These are phyloP conservation scores for Campylomormyrus tamandua DNA, from an alignment of 2,113 vertebrate species.

Conservation along the genomic window DNA sequence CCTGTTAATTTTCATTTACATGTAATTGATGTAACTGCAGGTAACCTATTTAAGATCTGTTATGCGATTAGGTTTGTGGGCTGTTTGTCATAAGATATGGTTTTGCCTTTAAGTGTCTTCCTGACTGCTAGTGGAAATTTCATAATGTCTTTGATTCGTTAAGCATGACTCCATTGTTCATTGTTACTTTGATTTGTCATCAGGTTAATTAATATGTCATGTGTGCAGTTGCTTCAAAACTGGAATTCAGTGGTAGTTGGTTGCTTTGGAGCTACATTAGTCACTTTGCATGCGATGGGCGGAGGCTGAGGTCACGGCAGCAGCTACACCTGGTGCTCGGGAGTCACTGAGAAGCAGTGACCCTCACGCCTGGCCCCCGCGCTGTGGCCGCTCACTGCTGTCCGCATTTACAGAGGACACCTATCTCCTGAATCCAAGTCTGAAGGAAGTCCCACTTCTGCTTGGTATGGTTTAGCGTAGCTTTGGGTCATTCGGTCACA, in stretches of 20 bases:
- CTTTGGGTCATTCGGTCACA: background rate
- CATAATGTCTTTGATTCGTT: background rate
- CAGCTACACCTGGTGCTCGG: background rate
- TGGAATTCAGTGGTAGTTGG: background rate
- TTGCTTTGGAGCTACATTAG: background rate
- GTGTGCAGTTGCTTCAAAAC: background rate
- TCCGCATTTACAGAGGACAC: background rate
- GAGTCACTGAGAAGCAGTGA: background rate
- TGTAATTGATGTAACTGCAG: background rate
- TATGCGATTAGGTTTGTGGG: background rate
- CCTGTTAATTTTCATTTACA: background rate
- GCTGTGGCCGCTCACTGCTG: background rate
- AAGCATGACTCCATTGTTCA: background rate
- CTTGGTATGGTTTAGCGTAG: background rate
- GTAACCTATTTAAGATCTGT: background rate
- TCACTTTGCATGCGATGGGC: background rate
- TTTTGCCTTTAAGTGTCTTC: background rate
- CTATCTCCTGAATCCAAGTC: background rate
- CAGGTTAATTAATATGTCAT: background rate
- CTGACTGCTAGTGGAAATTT: background rate
- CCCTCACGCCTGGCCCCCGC: background rate
- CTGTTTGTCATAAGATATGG: background rate
- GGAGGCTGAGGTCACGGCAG: background rate
- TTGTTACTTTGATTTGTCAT: background rate
- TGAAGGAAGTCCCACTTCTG: background rate